Evolutionary conservation across 2,797 vertebrate genomes (phyloP), one percentile per base, ranked within the genome.

Genomic region (Epinephelus malabaricus): DNA sequence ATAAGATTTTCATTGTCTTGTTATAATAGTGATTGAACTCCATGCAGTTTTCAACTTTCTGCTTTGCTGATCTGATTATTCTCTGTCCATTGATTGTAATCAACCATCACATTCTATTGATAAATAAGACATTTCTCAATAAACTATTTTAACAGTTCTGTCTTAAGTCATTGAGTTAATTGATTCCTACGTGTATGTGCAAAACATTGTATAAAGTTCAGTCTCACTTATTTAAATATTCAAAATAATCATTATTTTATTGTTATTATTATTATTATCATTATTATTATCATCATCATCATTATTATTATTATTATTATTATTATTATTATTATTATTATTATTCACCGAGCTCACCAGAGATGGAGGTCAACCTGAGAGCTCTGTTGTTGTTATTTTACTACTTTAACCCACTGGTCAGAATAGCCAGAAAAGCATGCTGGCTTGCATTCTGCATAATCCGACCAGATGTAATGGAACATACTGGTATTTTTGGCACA

Each of bases 101-200:
- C 38, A 45, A 59, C n/a, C 54, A 18, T 73, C 5, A 62, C 5
- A 58, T 49, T 11, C 11, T 55, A 34, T 53, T 14, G 69, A 72
- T 58, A 75, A 56, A 72, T 23, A 6, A 21, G 30, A 27, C 1
- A 58, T 54, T 17, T 19, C 19, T 15, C 53, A 54, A 53, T 62
- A 27, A n/a, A 62, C 27, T 7, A 43, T 72, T 72, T 27, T 0
- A 23, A 23, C 19, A 38, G 25, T 53, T 66, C 17, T 49, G 21
- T 72, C 2, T 45, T 19, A 34, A 17, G 14, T 69, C 19, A 46
- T 1, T 53, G 0, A 23, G 0, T 69, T 1, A 49, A 18, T 40
- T 0, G 17, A 34, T 43, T 19, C 30, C 2, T 11, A 58, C 10
- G 38, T 55, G 13, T 21, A n/a, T 21, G 2, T 14, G 15, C 34